Evolutionary conservation across 2,888 invertebrate genomes (phyloP).

Genomic region (Cyclophora albipunctata): DNA sequence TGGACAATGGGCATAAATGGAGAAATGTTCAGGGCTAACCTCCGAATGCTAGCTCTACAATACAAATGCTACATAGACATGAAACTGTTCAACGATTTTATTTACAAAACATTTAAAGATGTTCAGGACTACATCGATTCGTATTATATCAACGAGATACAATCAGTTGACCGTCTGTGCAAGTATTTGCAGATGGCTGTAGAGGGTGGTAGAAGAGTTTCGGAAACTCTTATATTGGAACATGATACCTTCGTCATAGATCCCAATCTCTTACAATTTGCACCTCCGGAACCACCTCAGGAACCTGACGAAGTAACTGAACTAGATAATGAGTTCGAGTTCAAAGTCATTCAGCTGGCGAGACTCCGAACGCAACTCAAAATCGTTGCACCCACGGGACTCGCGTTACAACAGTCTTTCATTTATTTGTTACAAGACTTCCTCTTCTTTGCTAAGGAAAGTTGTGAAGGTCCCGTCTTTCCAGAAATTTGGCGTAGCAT

Average conservation of each 20-base stretch:
- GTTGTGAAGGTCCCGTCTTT: conserved; percentile 47
- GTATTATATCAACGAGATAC: conserved; percentile 58
- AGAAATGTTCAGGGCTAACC: conserved; percentile 67
- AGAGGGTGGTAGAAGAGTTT: conserved; percentile 62
- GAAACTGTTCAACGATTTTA: conserved; percentile 57
- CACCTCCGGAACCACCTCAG: conserved; percentile 22
- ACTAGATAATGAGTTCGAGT: conserved; percentile 35
- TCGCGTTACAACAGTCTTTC: conserved; percentile 60
- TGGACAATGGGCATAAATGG: conserved; percentile 75
- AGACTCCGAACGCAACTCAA: conserved; percentile 50
- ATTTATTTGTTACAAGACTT: conserved; percentile 72
- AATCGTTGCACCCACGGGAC: conserved; percentile 58
- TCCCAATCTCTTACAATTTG: conserved; percentile 55
- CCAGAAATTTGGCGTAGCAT: conserved; percentile 57
- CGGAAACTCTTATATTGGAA: conserved; percentile 62
- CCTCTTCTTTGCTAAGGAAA: conserved; percentile 61
- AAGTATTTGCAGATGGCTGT: conserved; percentile 69
- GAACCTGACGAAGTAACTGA: conserved; percentile 30
- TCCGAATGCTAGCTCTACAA: conserved; percentile 54
- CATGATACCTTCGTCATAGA: conserved; percentile 67
- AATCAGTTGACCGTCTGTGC: conserved; percentile 67
- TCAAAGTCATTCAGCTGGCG: conserved; percentile 53
- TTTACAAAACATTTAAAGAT: conserved; percentile 57
- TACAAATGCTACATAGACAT: conserved; percentile 57
- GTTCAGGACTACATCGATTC: conserved; percentile 60